Conservation (phyloP, 2,113 vertebrate genomes). For the Colaptes auratus region DNA sequence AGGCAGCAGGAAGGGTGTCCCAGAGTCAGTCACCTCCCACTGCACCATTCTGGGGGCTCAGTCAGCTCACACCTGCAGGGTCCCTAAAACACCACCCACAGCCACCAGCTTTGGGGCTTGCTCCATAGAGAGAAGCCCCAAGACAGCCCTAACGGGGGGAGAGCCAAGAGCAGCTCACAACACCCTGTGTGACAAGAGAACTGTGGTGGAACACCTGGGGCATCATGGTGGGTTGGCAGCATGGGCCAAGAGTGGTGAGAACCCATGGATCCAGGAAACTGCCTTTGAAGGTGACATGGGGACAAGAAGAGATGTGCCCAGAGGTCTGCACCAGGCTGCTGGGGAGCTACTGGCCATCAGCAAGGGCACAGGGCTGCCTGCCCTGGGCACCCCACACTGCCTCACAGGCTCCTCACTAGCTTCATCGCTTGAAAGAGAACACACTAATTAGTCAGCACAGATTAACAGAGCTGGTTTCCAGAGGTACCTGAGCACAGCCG, state of each 20-base stretch:
- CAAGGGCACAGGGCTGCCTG: not conserved
- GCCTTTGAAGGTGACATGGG: not conserved
- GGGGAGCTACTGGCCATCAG: not conserved
- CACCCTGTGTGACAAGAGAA: not conserved
- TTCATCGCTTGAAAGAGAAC: not conserved
- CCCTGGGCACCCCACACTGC: fast-evolving
- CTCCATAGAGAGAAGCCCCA: not conserved
- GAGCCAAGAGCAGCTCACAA: not conserved
- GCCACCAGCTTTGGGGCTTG: not conserved
- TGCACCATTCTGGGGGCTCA: not conserved
- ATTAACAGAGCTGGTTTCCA: not conserved
- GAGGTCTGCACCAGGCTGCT: not conserved
- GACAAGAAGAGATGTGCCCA: not conserved
- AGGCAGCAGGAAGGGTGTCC: not conserved
- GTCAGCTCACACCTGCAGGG: not conserved
- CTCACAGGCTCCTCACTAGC: fast-evolving
- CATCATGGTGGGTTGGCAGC: fast-evolving
- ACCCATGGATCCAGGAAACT: fast-evolving
- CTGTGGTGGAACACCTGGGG: fast-evolving
- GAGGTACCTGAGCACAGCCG: not conserved
- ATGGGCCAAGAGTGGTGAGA: fast-evolving
- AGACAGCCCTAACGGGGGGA: not conserved
- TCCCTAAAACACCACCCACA: fast-evolving
- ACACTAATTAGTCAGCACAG: not conserved
- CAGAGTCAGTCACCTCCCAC: conserved; percentile 8